Conservation (phyloP, 37 sponge, comb jelly and placozoan species). For the Ephydatia muelleri region DNA sequence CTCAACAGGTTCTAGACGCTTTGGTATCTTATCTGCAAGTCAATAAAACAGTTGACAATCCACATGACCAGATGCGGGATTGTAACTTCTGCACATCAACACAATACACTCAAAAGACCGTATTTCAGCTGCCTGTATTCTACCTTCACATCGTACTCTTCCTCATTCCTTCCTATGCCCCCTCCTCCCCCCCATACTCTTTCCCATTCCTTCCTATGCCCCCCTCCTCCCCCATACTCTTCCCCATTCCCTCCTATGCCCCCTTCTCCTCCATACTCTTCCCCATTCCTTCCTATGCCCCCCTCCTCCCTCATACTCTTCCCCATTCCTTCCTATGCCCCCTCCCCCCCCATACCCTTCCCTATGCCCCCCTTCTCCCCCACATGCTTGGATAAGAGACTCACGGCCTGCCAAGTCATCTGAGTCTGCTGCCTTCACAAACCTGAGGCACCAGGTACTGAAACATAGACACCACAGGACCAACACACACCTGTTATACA, state of each 20-base stretch:
- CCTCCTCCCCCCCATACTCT: too few relatives aligned
- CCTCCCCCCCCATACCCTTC: neutral
- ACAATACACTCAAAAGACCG: too few relatives aligned
- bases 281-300: too few relatives aligned
- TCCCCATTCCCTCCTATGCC: neutral
- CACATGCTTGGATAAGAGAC: too few relatives aligned
- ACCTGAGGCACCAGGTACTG: neutral
- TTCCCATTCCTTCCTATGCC: too few relatives aligned
- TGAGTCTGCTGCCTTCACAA: neutral
- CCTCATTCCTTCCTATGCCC: too few relatives aligned
- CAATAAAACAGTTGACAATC: neutral
- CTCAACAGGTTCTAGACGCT: neutral
- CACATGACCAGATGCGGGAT: neutral
- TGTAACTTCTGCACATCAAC: too few relatives aligned
- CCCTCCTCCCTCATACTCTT: too few relatives aligned
- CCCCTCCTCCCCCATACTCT: neutral
- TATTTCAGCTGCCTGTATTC: too few relatives aligned
- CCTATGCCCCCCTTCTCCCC: neutral
- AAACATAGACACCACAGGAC: too few relatives aligned
- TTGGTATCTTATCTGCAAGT: constrained; percentile 15
- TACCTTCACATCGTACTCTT: too few relatives aligned
- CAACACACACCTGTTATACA: neutral
- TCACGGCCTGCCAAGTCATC: neutral
- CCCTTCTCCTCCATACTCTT: neutral
- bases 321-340: too few relatives aligned